phyloP scores from a whole-genome alignment of 1,140 invertebrate genomes.

The Cotesia chilonis region DNA sequence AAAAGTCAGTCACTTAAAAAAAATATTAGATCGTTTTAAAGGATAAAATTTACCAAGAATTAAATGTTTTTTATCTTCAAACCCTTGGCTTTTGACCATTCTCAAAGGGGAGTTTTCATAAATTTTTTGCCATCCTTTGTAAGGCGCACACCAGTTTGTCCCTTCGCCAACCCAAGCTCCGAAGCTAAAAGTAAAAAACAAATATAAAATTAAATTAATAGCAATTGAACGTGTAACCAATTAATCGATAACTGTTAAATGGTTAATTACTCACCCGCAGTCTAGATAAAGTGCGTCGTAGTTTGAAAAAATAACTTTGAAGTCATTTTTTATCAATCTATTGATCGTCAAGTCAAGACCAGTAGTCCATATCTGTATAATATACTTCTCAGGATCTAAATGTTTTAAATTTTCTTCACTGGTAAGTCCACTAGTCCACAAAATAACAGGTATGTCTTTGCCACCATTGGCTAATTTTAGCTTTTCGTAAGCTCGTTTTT shows the following conservation, averaged over 20 bases:
- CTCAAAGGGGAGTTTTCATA: constrained; percentile 77
- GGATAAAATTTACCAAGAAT: constrained; percentile 64
- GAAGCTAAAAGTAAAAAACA: constrained; percentile 54
- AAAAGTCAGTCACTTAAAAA: too few species aligned
- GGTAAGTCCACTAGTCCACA: constrained; percentile 87
- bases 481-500: constrained; percentile 70
- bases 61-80: constrained; percentile 64
- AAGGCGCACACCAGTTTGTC: constrained; percentile 88
- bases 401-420: constrained; percentile 73
- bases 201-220: constrained; percentile 21
- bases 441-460: constrained; percentile 71
- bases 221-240: constrained; percentile 28
- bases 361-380: constrained; percentile 85
- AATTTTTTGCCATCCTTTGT: constrained; percentile 87
- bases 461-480: constrained; percentile 64
- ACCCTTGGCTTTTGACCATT: constrained; percentile 59
- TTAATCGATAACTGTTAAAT: background rate
- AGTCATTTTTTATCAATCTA: constrained; percentile 75
- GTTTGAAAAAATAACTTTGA: constrained; percentile 81
- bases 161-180: constrained; percentile 71
- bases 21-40: background rate
- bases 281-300: constrained; percentile 86
- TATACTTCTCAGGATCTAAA: constrained; percentile 77
- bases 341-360: constrained; percentile 70
- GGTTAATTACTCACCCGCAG: constrained; percentile 71